Evolutionary conservation across 2,888 invertebrate genomes (phyloP).

Genomic region (Limnephilus auricula): DNA sequence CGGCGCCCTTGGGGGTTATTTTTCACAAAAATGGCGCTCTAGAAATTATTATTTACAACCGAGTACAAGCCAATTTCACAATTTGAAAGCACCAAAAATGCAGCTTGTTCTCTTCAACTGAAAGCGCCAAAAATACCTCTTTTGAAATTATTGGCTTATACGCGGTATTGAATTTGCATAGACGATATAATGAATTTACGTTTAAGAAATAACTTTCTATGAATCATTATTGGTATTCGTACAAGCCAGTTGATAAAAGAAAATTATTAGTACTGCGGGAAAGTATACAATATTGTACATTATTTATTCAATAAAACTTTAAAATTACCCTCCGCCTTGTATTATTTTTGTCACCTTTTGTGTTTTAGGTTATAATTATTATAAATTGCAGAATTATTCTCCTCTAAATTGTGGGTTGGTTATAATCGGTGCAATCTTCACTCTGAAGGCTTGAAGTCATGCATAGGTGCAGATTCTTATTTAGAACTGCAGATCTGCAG

Average conservation of each 20-base stretch:
- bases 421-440: background rate
- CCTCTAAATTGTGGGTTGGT: background rate
- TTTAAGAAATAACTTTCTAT: background rate
- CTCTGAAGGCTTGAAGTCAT: background rate
- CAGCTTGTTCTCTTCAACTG: too few relatives aligned
- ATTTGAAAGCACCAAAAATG: too few relatives aligned
- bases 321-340: background rate
- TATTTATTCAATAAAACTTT: background rate
- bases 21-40: too few relatives aligned
- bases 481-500: too few relatives aligned
- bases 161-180: too few relatives aligned
- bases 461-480: too few relatives aligned
- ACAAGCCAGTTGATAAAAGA: background rate
- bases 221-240: background rate
- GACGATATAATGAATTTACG: too few relatives aligned
- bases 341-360: background rate
- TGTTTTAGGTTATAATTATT: background rate
- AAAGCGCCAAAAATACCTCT: too few relatives aligned
- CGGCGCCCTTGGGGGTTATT: too few relatives aligned
- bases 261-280: background rate
- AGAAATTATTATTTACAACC: too few relatives aligned
- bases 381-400: background rate
- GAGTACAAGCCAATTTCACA: too few relatives aligned
- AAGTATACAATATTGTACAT: background rate
- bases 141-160: too few relatives aligned